phyloP scores from a whole-genome alignment of 2,113 vertebrate genomes.

The Colius striatus region DNA sequence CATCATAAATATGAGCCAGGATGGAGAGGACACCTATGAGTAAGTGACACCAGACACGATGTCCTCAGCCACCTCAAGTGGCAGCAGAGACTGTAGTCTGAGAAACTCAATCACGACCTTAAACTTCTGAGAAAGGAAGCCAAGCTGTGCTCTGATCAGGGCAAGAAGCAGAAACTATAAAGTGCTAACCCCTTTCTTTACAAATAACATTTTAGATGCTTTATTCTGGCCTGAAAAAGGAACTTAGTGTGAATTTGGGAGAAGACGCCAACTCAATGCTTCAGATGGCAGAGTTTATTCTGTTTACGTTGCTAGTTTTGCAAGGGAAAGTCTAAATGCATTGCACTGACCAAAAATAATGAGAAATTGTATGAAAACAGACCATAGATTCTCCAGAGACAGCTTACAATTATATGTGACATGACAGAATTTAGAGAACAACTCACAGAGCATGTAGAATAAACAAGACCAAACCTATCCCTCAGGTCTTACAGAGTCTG shows the following conservation, averaged over 20 bases:
- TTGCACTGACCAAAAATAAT: slow-evolving; percentile 26
- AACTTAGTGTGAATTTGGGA: neutral
- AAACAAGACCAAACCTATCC: slow-evolving; percentile 32
- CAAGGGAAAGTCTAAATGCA: neutral
- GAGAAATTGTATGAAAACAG: slow-evolving; percentile 54
- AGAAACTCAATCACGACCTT: neutral
- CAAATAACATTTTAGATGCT: neutral
- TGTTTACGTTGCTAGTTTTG: slow-evolving; percentile 14
- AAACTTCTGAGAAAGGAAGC: neutral
- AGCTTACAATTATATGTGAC: slow-evolving; percentile 45
- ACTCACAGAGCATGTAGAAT: slow-evolving; percentile 3
- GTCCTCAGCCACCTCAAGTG: neutral
- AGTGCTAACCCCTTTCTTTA: neutral
- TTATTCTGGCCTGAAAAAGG: neutral
- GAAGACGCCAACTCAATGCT: slow-evolving; percentile 10
- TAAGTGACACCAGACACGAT: neutral
- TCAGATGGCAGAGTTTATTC: neutral
- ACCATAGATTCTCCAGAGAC: slow-evolving; percentile 21
- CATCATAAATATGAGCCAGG: neutral
- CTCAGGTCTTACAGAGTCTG: neutral
- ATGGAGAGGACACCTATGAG: neutral
- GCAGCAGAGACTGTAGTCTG: neutral
- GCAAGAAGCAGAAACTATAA: neutral
- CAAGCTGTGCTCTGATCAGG: neutral
- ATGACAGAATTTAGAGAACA: slow-evolving; percentile 56